Evolutionary conservation across 2,888 invertebrate species (phyloP).

Genomic region (Philereme vetulata): DNA sequence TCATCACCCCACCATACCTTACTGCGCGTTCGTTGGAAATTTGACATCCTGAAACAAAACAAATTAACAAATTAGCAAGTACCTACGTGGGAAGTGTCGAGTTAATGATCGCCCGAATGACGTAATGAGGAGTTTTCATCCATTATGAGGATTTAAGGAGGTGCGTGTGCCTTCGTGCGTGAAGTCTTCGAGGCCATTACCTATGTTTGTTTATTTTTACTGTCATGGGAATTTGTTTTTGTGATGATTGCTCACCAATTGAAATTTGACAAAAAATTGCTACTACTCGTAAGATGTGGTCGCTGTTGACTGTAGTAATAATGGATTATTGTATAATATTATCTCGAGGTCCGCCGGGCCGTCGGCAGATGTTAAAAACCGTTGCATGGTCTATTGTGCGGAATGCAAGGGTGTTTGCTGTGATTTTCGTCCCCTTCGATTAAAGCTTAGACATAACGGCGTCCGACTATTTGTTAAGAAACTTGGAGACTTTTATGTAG

Average conservation of each 20-base stretch:
- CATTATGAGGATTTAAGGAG: conserved; percentile 57
- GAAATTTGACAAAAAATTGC: conserved; percentile 43
- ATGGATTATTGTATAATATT: conserved; percentile 34
- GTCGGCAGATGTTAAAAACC: conserved; percentile 79
- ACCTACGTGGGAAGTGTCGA: conserved; percentile 67
- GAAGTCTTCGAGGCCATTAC: conserved; percentile 64
- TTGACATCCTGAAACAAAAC: conserved; percentile 83
- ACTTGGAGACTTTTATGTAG: conserved; percentile 16
- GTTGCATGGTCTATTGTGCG: conserved; percentile 76
- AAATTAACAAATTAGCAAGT: conserved; percentile 50
- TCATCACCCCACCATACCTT: conserved; percentile 87
- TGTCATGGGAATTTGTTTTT: conserved; percentile 66
- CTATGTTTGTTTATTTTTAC: conserved; percentile 55
- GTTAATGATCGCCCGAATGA: conserved; percentile 73
- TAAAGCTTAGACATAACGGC: conserved; percentile 36
- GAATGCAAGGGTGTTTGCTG: conserved; percentile 64
- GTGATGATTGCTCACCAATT: conserved; percentile 49
- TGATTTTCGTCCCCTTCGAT: conserved; percentile 73
- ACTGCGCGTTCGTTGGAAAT: conserved; percentile 87
- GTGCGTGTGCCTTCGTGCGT: conserved; percentile 64
- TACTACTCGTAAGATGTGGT: conserved; percentile 31
- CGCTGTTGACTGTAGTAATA: conserved; percentile 52
- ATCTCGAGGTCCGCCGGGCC: conserved; percentile 47
- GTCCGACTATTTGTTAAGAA: conserved; percentile 30
- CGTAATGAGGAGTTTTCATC: conserved; percentile 65